Conservation (phyloP, 2,113 vertebrate genomes). For the Meleagris gallopavo region DNA sequence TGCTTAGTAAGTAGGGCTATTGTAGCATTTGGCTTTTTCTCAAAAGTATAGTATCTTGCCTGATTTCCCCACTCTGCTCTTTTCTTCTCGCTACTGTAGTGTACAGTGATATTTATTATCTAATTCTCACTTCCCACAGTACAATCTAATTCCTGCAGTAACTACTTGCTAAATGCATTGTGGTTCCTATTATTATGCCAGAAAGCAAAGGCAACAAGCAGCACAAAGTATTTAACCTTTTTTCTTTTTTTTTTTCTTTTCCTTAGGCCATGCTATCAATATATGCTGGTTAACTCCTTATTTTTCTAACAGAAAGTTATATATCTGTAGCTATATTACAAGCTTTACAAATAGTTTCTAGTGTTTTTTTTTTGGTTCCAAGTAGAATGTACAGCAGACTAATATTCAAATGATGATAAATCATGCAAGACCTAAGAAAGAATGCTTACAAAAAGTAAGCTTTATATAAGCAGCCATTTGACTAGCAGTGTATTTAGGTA, state of each 20-base stretch:
- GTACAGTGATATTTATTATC: not conserved
- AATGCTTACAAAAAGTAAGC: not conserved
- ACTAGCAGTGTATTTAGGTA: not conserved
- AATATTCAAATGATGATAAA: not conserved
- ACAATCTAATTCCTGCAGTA: not conserved
- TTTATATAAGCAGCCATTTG: not conserved
- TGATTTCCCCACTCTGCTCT: not conserved
- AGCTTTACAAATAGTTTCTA: not conserved
- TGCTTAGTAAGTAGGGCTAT: not conserved
- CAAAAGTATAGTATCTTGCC: not conserved
- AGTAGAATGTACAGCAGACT: not conserved
- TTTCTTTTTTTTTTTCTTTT: no score
- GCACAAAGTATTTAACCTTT: not conserved
- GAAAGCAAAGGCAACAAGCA: not conserved
- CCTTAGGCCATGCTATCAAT: not conserved
- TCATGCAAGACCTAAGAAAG: not conserved
- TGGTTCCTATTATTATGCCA: not conserved
- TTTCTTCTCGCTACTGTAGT: not conserved
- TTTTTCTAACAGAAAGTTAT: not conserved
- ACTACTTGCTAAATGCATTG: not conserved
- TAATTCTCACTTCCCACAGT: not conserved
- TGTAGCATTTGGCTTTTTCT: not conserved
- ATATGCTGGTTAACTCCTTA: not conserved
- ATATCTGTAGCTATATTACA: not conserved
- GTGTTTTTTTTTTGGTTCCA: not conserved